phyloP scores from a whole-genome alignment of 35 echinoderm and acorn worm genomes.

The Apostichopus parvimensis region DNA sequence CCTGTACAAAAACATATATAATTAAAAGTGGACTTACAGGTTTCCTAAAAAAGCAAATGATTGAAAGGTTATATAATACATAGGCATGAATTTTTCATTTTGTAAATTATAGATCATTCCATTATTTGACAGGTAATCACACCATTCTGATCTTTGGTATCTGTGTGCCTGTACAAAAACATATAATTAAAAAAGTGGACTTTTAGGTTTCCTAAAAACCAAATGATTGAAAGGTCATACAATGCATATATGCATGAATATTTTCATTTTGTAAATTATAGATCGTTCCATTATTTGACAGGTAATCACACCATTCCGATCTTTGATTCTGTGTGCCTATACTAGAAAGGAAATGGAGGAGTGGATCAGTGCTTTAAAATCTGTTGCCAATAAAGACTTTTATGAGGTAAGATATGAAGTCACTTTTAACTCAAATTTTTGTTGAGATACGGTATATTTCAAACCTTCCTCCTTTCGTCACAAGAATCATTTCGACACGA shows the following conservation, averaged over 20 bases:
- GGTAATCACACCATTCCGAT: constrained; percentile 98
- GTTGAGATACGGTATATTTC: background rate
- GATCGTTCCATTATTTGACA: constrained; percentile 27
- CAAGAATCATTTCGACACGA: no score
- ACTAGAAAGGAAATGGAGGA: constrained; percentile 97
- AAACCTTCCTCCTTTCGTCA: no score
- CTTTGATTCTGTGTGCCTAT: constrained; percentile 85
- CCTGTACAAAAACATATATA: no score
- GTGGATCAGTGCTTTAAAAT: constrained; percentile 94
- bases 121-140: background rate
- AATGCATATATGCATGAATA: background rate
- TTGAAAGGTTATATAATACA: background rate
- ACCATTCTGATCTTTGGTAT: background rate
- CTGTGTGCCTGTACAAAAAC: no score
- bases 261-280: background rate
- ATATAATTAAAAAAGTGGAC: no score
- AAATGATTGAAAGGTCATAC: no score
- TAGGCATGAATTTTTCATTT: background rate
- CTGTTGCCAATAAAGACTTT: constrained; percentile 84
- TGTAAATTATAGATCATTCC: background rate
- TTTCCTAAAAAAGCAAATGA: no score
- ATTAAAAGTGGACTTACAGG: no score
- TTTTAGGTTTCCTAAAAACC: no score
- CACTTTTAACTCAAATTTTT: background rate
- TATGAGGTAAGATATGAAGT: constrained; percentile 76